Percentiles rank a stretch among this genome's conserved stretches.
Conservation (phyloP, 2,113 vertebrate genomes). For the Pleuronectes platessa region DNA sequence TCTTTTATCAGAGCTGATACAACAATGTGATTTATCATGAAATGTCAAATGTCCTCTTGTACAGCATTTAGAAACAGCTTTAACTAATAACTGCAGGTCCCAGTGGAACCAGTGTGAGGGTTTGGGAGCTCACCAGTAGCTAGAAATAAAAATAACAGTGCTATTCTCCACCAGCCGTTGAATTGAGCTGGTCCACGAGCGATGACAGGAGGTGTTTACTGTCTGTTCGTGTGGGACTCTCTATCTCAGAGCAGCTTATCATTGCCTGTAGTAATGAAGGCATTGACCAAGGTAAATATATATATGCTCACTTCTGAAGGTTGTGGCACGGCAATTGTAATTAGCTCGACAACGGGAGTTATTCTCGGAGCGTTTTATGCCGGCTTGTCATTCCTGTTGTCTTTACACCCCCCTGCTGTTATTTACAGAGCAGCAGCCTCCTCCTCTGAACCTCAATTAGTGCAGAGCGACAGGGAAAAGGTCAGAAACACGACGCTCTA, state of each 20-base stretch:
- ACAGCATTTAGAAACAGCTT: too few species aligned
- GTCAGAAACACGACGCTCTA: constrained; percentile 1
- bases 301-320: constrained; percentile 34
- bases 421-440: background rate
- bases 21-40: too few species aligned
- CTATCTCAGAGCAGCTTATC: background rate
- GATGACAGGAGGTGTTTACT: constrained; percentile 37
- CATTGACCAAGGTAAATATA: constrained; percentile 29
- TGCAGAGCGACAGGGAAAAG: constrained; percentile 6
- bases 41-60: too few species aligned
- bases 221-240: background rate
- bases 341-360: constrained; percentile 36
- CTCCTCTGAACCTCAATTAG: constrained; percentile 30
- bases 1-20: too few species aligned
- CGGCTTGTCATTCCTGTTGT: constrained; percentile 12
- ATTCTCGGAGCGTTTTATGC: constrained; percentile 10
- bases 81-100: too few species aligned
- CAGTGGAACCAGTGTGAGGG: too few species aligned
- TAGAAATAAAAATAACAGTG: too few species aligned
- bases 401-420: constrained; percentile 12
- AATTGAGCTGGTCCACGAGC: background rate
- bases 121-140: too few species aligned
- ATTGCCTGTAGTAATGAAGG: constrained; percentile 6
- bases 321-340: constrained; percentile 13
- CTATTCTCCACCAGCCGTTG: background rate